phyloP scores from a whole-genome alignment of 2,888 invertebrate genomes.

The Parasteatoda lunata region DNA sequence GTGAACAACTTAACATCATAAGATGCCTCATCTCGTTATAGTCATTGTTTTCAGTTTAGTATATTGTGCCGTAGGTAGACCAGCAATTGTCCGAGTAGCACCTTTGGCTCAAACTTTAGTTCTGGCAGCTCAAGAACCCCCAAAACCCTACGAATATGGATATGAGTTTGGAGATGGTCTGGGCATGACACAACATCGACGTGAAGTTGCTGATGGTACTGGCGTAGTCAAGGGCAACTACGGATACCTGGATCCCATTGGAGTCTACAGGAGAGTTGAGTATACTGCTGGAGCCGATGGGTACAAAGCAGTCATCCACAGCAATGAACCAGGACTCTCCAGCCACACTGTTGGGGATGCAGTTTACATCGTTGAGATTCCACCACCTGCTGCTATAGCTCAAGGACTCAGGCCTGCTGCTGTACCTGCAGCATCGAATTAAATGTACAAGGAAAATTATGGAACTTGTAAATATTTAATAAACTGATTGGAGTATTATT shows the following conservation, averaged over 20 bases:
- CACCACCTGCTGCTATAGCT: conserved; percentile 36
- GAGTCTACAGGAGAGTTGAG: conserved; percentile 41
- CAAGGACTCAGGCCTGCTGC: conserved; percentile 6
- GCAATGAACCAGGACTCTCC: conserved; percentile 45
- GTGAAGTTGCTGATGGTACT: conserved; percentile 6
- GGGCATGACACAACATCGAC: conserved; percentile 25
- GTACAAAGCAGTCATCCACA: conserved; percentile 34
- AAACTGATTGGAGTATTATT: background rate
- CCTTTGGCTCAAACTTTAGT: background rate
- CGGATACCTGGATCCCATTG: conserved; percentile 23
- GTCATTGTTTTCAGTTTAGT: background rate
- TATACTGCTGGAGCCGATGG: conserved; percentile 40
- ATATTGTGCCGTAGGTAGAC: background rate
- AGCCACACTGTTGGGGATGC: conserved; percentile 20
- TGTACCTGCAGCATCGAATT: background rate
- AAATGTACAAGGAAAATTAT: background rate
- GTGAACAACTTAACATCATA: no score
- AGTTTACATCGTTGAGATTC: conserved; percentile 20
- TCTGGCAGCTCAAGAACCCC: background rate
- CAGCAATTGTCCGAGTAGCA: background rate
- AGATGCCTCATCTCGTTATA: background rate
- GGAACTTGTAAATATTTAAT: background rate
- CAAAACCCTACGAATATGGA: conserved; percentile 41
- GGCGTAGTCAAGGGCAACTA: conserved; percentile 13
- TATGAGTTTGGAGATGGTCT: conserved; percentile 47